phyloP scores from a whole-genome alignment of 2,797 vertebrate genomes.

The Silurus lanzhouensis region DNA sequence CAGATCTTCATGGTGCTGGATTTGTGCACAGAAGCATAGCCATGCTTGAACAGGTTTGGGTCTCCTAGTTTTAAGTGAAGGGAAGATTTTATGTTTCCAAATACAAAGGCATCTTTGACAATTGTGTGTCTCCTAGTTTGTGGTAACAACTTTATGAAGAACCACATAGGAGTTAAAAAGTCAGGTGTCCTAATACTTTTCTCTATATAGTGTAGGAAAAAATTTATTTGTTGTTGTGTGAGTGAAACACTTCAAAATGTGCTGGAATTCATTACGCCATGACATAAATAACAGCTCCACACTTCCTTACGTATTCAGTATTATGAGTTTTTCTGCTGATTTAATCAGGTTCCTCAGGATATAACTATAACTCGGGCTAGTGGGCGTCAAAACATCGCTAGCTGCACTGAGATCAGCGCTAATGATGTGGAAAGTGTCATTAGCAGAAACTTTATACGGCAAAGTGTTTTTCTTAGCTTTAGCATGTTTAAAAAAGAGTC shows the following conservation, averaged over 20 bases:
- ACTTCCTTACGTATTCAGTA: not conserved
- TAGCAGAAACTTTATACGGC: not conserved
- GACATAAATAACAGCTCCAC: not conserved
- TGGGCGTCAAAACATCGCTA: not conserved
- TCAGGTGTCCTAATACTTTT: too few relatives aligned
- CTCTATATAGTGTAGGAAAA: too few relatives aligned
- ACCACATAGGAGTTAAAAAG: too few relatives aligned
- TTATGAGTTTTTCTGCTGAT: not conserved
- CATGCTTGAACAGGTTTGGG: too few relatives aligned
- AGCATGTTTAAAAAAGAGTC: not conserved
- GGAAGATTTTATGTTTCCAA: too few relatives aligned
- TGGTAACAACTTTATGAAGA: too few relatives aligned
- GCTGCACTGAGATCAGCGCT: not conserved
- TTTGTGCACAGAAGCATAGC: too few relatives aligned
- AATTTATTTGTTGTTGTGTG: not conserved
- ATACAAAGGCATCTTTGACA: too few relatives aligned
- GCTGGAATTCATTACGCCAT: not conserved
- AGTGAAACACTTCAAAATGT: not conserved
- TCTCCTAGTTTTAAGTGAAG: too few relatives aligned
- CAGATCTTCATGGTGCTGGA: too few relatives aligned
- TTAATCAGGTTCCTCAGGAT: too few relatives aligned
- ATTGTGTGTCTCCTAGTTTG: too few relatives aligned
- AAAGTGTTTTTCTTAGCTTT: conserved; percentile 5
- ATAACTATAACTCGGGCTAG: not conserved
- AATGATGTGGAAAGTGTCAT: not conserved